Evolutionary conservation across 2,113 vertebrate genomes (phyloP), one percentile per base, ranked within the genome.

Genomic region (Lepus europaeus): DNA sequence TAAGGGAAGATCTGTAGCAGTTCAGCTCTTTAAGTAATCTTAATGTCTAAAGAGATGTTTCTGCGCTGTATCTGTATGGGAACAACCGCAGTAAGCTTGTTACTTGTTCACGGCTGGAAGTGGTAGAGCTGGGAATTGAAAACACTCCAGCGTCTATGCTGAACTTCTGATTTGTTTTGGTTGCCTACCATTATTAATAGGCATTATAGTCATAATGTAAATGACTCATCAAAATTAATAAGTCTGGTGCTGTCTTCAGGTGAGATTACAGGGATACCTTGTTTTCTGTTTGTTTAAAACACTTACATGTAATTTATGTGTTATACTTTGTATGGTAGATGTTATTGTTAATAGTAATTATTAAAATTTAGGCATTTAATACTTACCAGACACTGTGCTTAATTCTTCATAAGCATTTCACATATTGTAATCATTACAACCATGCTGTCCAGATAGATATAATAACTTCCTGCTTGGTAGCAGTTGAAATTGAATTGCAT

Each of bases 401-500:
- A 91, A 61, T 91, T 25, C 51, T 87, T 91, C 51, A 19, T 49
- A 33, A 91, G 70, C 27, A 17, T 88, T 88, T 95, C 73, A 64
- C 33, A 45, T 73, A n/a, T 79, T 88, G 87, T 88, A 91, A 93
- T 74, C 77, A 61, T 91, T 63, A 53, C 12, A 74, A 17, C 25
- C 66, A 10, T 63, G 49, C 36, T 80, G 22, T 82, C 45, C 77
- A 59, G 33, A 39, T 90, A 61, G 68, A 76, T 74, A 87, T 13
- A 87, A 61, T 64, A 63, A 51, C 25, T 3, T 14, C 51, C 20
- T 11, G 19, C 70, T 88, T 93, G 68, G 74, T 5, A 69, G 68
- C 68, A 80, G 3, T 76, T 91, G 76, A 93, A 88, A 88, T 9
- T 23, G 27, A 93, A 53, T 88, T 91, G 78, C 74, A 27, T 25